phyloP scores from a whole-genome alignment of 37 sponge, comb jelly and placozoan species.

The Cliona cf. orientalis region DNA sequence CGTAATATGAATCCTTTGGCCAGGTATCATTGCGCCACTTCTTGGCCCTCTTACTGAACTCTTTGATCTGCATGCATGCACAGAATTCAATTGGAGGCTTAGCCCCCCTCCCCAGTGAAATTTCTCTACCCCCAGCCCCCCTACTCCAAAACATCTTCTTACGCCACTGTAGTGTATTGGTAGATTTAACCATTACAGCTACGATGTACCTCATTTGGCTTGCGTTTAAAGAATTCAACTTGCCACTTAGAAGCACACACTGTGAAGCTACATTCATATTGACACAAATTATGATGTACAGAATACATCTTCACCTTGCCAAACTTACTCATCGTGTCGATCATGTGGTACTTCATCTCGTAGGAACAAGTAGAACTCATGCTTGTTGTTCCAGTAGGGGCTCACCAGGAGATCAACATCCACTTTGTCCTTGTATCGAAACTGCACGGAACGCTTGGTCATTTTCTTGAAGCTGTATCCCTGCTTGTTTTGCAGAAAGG shows the following conservation, averaged over 20 bases:
- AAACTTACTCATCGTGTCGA: background rate
- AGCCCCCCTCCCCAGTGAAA: too few relatives aligned
- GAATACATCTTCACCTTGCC: background rate
- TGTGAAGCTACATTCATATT: conserved; percentile 24
- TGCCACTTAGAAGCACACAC: conserved; percentile 59
- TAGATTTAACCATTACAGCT: too few relatives aligned
- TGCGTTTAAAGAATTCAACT: conserved; percentile 34
- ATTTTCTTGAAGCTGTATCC: background rate
- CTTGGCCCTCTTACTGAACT: conserved; percentile 57
- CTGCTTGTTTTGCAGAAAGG: background rate
- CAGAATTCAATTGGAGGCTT: background rate
- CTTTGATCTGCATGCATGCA: conserved; percentile 11
- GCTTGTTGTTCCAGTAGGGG: conserved; percentile 28
- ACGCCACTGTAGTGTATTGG: too few relatives aligned
- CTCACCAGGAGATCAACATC: conserved; percentile 49
- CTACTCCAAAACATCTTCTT: too few relatives aligned
- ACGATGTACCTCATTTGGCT: conserved; percentile 6
- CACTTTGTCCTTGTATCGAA: background rate
- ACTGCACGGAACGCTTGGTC: background rate
- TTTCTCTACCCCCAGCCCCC: too few relatives aligned
- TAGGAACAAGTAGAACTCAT: conserved; percentile 22
- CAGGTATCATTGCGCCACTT: conserved; percentile 64
- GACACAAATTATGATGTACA: background rate
- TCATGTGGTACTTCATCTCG: background rate
- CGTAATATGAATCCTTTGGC: background rate